A percentile compares a stretch with the other conserved stretches of the same genome.
Evolutionary conservation across 1,140 invertebrate genomes (phyloP).

Genomic region (Caenorhabditis brenneri): DNA sequence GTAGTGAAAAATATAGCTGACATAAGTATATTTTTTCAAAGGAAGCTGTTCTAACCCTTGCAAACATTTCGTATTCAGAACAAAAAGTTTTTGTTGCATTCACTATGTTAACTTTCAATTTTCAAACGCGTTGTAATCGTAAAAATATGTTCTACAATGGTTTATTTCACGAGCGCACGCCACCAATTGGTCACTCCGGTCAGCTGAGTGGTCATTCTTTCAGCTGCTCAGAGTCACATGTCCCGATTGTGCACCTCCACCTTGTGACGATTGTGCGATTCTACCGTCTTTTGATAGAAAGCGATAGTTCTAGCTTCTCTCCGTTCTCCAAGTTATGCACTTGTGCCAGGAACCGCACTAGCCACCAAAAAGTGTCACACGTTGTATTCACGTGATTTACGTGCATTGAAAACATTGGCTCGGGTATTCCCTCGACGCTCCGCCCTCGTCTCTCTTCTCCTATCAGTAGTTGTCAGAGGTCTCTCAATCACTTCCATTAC

Average conservation of each 20-base stretch:
- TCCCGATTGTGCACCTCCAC: constrained; percentile 15
- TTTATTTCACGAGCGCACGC: not conserved
- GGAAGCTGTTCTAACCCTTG: no score
- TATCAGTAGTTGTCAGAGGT: not conserved
- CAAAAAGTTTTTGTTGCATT: no score
- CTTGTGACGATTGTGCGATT: not conserved
- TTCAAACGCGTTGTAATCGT: constrained; percentile 14
- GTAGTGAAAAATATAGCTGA: no score
- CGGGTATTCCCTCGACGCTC: constrained; percentile 36
- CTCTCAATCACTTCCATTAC: not conserved
- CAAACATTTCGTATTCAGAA: no score
- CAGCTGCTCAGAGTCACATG: no score
- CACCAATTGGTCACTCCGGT: constrained; percentile 6
- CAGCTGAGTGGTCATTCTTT: not conserved
- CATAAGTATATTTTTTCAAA: no score
- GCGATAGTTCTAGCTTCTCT: not conserved
- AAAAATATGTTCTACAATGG: not conserved
- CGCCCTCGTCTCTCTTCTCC: not conserved
- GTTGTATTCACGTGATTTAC: constrained; percentile 29
- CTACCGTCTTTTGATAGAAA: not conserved
- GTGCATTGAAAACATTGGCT: not conserved
- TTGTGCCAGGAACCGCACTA: not conserved
- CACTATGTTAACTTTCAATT: not conserved
- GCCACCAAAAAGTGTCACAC: not conserved
- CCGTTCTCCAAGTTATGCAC: not conserved